phyloP scores from a whole-genome alignment of 1,140 invertebrate genomes.

The Leptinotarsa texana region DNA sequence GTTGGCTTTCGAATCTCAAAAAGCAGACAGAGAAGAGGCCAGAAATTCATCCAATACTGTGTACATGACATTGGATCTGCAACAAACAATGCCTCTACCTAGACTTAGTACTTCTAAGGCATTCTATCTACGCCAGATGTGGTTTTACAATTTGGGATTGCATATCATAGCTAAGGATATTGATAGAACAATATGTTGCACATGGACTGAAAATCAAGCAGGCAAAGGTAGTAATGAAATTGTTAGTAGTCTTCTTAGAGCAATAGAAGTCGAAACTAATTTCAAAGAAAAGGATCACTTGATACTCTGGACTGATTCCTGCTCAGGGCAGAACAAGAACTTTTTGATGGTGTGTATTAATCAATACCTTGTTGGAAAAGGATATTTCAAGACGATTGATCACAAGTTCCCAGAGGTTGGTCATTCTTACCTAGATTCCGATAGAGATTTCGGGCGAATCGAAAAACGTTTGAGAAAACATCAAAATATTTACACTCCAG shows the following conservation, averaged over 20 bases:
- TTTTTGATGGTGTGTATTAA: slow-evolving; percentile 36
- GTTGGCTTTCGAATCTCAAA: slow-evolving; percentile 28
- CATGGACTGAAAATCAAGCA: slow-evolving; percentile 36
- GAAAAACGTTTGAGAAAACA: slow-evolving; percentile 32
- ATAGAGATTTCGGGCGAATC: slow-evolving; percentile 42
- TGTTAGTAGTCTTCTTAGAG: not conserved
- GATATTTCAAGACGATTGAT: slow-evolving; percentile 31
- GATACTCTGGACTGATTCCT: too few species aligned
- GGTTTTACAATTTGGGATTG: slow-evolving; percentile 41
- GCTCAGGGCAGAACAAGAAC: too few species aligned
- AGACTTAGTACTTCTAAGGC: slow-evolving; percentile 42
- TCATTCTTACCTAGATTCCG: too few species aligned
- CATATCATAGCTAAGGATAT: slow-evolving; percentile 26
- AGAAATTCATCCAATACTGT: slow-evolving; percentile 5
- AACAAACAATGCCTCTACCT: slow-evolving; percentile 40
- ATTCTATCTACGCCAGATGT: slow-evolving; percentile 44
- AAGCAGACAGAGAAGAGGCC: slow-evolving; percentile 23
- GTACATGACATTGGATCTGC: slow-evolving; percentile 44
- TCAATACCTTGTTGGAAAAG: slow-evolving; percentile 32
- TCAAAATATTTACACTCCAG: slow-evolving; percentile 31
- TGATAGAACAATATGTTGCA: slow-evolving; percentile 27
- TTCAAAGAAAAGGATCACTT: too few species aligned
- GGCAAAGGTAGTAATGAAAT: slow-evolving; percentile 34
- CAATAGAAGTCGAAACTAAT: too few species aligned
- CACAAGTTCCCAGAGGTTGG: slow-evolving; percentile 38